These are phyloP conservation scores for Alces alces DNA, from an alignment of 2,113 vertebrate species.

Conservation along the genomic window DNA sequence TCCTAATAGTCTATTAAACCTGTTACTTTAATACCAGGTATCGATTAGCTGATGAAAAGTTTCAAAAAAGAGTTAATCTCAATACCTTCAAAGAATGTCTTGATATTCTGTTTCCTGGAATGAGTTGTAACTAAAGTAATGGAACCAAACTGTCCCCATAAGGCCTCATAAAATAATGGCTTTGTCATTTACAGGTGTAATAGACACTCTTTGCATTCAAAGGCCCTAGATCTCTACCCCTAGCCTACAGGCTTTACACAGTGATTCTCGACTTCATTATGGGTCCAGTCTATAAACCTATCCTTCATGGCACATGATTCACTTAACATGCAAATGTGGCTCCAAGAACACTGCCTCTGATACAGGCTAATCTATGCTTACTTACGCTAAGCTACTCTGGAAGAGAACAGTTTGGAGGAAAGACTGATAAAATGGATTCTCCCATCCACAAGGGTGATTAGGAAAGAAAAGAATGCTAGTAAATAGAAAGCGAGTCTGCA, in stretches of 20 bases:
- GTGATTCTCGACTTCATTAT: neutral
- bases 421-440: slow-evolving; percentile 10
- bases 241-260: neutral
- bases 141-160: neutral
- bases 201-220: neutral
- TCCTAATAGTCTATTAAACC: neutral
- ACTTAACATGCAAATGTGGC: slow-evolving; percentile 11
- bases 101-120: slow-evolving; percentile 14
- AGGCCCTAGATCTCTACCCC: neutral
- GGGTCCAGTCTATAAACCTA: neutral
- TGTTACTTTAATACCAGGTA: neutral
- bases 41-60: slow-evolving; percentile 12
- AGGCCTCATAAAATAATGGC: neutral
- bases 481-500: slow-evolving; percentile 46
- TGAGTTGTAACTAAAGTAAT: neutral
- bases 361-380: neutral
- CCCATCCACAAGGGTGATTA: slow-evolving; percentile 33
- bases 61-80: neutral
- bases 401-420: neutral
- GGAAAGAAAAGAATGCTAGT: slow-evolving; percentile 16
- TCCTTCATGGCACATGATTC: neutral
- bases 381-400: neutral
- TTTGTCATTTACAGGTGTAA: neutral
- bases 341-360: neutral
- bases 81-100: slow-evolving; percentile 19